Base-by-base conservation (phyloP, 2,797 vertebrate genomes). In the Acrossocheilus fasciatus region DNA sequence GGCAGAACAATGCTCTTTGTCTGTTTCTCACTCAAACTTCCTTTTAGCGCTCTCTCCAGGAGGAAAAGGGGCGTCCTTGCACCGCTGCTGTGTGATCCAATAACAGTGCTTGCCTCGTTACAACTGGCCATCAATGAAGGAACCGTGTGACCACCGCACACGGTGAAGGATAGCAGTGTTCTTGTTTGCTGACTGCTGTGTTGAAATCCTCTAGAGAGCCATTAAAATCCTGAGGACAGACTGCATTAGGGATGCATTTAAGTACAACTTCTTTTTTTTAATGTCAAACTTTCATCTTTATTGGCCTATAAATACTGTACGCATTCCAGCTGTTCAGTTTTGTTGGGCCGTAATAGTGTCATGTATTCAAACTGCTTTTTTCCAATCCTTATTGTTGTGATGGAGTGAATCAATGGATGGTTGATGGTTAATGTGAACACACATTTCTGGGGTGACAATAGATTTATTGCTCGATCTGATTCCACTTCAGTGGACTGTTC, bases 151-250 rank as follows among this genome's bases (percentile, higher is more conserved):
- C 64, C 43, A 76, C 52, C 64, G 4, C 36, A 52, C 64, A 82
- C 54, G 26, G 34, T 45, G 59, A 52, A 64, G 26, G 70, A 74
- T 47, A 39, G 57, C 82, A 77, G 30, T 43, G 26, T 69, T 70
- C 43, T 85, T 83, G 84, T 87, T 81, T 85, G 36, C 47, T 80
- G 85, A 54, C 39, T 39, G 75, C 47, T 79, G 45, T 82, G 73
- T 76, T 30, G 6, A 30, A 82, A 64, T 70, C 66, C 86, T 83
- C 23, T 39, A 52, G 52, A 83, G 82, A 64, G 36, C 39, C 72
- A 81, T 90, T 85, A 78, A 15, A 84, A 50, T 43, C 26, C 78
- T 2, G 34, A 87, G 23, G 64, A 81, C 69, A 78, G 76, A 75
- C 23, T 70, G 45, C n/a, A 66, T 76, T 73, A 62, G 41, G 70